Conservation (phyloP, 2,888 invertebrate species). For the Pasiphila rectangulata region DNA sequence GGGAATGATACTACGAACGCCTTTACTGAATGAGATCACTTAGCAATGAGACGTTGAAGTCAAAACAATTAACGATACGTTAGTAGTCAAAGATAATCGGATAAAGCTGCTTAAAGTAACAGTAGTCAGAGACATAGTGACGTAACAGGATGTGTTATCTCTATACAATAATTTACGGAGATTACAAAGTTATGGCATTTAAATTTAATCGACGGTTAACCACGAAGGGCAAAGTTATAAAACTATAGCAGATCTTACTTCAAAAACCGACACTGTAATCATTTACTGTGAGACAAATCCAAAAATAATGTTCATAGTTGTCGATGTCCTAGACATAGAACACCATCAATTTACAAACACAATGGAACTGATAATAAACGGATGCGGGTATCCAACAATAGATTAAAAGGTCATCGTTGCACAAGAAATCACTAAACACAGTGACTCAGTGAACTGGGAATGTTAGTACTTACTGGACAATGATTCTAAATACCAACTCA, state of each 20-base stretch:
- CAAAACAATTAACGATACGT: background rate
- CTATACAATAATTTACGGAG: too few relatives aligned
- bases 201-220: background rate
- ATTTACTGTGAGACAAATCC: too few relatives aligned
- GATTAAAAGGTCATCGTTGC: conserved; percentile 19
- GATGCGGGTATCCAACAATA: conserved; percentile 28
- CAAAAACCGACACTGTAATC: too few relatives aligned
- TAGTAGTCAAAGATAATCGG: too few relatives aligned
- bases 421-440: conserved; percentile 16
- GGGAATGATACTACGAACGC: conserved; percentile 40
- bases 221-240: too few relatives aligned
- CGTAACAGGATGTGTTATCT: too few relatives aligned
- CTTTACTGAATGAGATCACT: conserved; percentile 32
- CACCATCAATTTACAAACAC: conserved; percentile 7
- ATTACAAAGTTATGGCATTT: too few relatives aligned
- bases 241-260: too few relatives aligned
- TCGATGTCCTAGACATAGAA: background rate
- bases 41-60: conserved; percentile 5
- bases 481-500: conserved; percentile 1
- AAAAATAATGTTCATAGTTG: background rate
- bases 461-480: conserved; percentile 4
- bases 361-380: conserved; percentile 23
- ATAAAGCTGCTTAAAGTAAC: too few relatives aligned
- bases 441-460: conserved; percentile 9
- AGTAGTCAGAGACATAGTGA: too few relatives aligned